phyloP scores from a whole-genome alignment of 2,797 vertebrate species.

The Acanthurus tractus region DNA sequence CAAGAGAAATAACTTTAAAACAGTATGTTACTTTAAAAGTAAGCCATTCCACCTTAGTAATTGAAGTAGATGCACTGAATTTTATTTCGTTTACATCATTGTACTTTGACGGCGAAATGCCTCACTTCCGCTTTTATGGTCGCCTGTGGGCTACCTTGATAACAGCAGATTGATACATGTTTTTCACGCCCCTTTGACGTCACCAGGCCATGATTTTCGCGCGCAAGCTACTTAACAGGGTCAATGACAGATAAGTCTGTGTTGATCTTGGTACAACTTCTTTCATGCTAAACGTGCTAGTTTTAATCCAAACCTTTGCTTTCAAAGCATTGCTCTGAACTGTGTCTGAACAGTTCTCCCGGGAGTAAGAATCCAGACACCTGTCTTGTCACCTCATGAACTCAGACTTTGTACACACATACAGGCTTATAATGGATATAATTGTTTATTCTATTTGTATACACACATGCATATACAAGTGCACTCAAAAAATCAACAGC shows the following conservation, averaged over 20 bases:
- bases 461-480: background rate
- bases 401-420: slow-evolving; percentile 18
- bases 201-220: slow-evolving; percentile 70
- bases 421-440: background rate
- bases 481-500: background rate
- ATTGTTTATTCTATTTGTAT: slow-evolving; percentile 21
- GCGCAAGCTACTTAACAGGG: slow-evolving; percentile 57
- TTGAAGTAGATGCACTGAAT: background rate
- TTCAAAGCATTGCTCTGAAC: background rate
- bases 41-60: background rate
- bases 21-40: background rate
- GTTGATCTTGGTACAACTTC: background rate
- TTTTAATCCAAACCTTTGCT: background rate
- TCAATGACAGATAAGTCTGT: slow-evolving; percentile 11
- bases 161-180: slow-evolving; percentile 19
- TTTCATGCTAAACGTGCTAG: background rate
- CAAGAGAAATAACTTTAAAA: background rate
- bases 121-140: slow-evolving; percentile 41
- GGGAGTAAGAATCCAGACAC: background rate
- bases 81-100: rapidly evolving
- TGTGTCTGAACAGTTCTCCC: background rate
- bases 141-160: slow-evolving; percentile 21
- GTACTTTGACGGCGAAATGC: background rate
- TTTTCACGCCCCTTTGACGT: slow-evolving; percentile 58
- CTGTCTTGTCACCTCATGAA: background rate